Percentiles rank a stretch among this genome's conserved stretches.
phyloP scores from a whole-genome alignment of 2,113 vertebrate genomes.

The Mirza zaza region DNA sequence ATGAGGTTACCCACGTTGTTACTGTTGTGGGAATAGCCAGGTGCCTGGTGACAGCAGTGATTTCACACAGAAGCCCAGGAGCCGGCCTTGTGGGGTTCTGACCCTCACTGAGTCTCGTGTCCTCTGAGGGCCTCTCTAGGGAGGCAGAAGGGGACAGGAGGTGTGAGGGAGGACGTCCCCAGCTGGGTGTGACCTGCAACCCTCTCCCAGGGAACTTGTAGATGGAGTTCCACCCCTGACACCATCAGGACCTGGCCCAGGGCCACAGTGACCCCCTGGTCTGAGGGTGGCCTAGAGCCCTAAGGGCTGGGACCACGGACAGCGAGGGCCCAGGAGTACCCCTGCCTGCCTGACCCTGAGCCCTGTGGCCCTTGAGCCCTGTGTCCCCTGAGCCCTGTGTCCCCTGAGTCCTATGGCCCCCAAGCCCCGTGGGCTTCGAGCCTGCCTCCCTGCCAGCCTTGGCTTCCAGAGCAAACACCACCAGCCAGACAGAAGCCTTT shows the following conservation, averaged over 20 bases:
- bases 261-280: background rate
- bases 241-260: rapidly evolving
- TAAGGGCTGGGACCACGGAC: background rate
- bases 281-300: background rate
- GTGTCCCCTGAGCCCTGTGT: background rate
- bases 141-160: background rate
- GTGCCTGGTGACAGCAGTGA: rapidly evolving
- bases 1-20: rapidly evolving
- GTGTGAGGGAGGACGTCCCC: too few species aligned
- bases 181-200: background rate
- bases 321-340: background rate
- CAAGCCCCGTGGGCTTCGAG: background rate
- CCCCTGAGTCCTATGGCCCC: too few species aligned
- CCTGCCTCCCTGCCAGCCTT: background rate
- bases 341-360: background rate
- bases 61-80: background rate
- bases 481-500: background rate
- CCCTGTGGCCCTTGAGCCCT: background rate
- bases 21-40: rapidly evolving
- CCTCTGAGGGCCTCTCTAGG: background rate
- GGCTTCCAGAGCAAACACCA: background rate
- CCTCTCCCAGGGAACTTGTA: background rate
- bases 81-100: rapidly evolving
- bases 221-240: background rate
- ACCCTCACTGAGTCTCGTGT: background rate